Percentiles rank a stretch among this genome's conserved stretches.
Conservation (phyloP, 2,113 vertebrate species). For the Aptenodytes forsteri region DNA sequence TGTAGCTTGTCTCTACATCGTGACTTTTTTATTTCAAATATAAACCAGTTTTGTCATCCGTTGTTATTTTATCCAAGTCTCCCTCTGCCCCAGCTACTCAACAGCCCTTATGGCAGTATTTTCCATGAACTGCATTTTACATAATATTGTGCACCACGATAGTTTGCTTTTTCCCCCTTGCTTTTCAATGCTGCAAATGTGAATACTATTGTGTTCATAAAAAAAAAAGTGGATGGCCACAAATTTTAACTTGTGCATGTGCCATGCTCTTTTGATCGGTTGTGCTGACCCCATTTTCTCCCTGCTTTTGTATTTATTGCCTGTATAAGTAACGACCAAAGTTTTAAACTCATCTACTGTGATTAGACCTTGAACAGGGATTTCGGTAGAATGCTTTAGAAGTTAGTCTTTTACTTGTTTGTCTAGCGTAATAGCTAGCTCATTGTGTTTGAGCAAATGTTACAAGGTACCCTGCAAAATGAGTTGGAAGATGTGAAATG, state of each 20-base stretch:
- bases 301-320: not conserved
- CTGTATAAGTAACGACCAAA: not conserved
- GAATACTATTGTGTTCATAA: not conserved
- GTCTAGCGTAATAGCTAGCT: not conserved
- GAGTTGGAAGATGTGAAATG: not conserved
- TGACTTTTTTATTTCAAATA: not conserved
- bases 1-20: not conserved
- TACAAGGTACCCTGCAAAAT: not conserved
- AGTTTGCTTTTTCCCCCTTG: not conserved
- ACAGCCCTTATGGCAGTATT: not conserved
- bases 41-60: not conserved
- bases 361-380: not conserved
- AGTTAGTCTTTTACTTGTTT: not conserved
- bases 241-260: not conserved
- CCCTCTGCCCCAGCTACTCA: not conserved
- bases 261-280: not conserved
- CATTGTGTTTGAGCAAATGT: not conserved
- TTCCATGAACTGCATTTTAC: not conserved
- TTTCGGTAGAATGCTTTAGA: not conserved
- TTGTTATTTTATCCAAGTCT: not conserved
- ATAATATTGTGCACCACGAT: not conserved
- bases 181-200: not conserved
- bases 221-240: not conserved
- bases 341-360: not conserved
- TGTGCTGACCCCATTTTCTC: not conserved